Conservation (phyloP, 2,113 vertebrate genomes). For the Calypte anna region DNA sequence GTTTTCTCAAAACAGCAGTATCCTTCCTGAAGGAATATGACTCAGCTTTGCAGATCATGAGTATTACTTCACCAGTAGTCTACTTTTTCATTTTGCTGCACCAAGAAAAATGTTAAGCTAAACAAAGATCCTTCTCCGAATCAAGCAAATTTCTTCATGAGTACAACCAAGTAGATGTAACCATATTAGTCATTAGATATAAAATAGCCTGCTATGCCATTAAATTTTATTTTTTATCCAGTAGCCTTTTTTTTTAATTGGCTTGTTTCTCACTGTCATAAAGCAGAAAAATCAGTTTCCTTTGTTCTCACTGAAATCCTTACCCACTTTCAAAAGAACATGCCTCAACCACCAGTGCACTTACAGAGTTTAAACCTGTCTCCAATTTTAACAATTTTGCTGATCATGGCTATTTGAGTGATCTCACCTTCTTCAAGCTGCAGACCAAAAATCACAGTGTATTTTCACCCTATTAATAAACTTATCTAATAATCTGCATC, state of each 20-base stretch:
- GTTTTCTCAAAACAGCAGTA: constrained; percentile 59
- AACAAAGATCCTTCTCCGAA: constrained; percentile 2
- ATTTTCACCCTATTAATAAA: background rate
- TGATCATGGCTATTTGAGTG: background rate
- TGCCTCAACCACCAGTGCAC: background rate
- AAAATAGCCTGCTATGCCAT: background rate
- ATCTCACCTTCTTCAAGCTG: background rate
- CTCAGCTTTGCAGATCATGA: constrained; percentile 73
- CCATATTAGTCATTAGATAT: background rate
- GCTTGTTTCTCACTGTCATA: background rate
- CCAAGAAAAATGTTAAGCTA: constrained; percentile 24
- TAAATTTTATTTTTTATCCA: background rate
- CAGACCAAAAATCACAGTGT: background rate
- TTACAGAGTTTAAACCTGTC: background rate
- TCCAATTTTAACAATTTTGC: background rate
- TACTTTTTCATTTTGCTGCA: constrained; percentile 16
- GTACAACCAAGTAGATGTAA: background rate
- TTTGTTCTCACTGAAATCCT: background rate
- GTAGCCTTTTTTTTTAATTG: background rate
- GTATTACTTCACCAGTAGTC: constrained; percentile 45
- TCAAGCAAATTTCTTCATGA: background rate
- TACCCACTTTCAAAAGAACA: background rate
- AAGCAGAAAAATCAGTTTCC: background rate
- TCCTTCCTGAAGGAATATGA: constrained; percentile 72
- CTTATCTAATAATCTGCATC: background rate